Evolutionary conservation across 2,888 invertebrate genomes (phyloP).

Genomic region (Ceramica pisi): DNA sequence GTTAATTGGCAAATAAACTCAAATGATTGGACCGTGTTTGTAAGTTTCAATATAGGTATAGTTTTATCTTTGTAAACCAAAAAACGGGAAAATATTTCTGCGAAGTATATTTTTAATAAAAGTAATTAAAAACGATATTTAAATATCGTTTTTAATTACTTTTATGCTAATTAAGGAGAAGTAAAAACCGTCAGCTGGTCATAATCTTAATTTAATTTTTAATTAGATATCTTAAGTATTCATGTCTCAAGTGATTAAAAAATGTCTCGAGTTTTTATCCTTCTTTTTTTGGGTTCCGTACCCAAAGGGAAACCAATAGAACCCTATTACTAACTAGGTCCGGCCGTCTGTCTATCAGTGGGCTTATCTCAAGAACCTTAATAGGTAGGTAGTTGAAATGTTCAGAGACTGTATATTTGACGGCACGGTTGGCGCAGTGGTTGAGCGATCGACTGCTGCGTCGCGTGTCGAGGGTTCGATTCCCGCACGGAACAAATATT

Average conservation of each 20-base stretch:
- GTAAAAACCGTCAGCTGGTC: slow-evolving; percentile 42
- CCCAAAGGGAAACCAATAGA: too few relatives aligned
- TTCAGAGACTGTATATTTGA: too few relatives aligned
- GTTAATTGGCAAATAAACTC: background rate
- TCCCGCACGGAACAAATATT: too few relatives aligned
- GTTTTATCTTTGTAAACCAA: background rate
- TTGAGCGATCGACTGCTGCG: too few relatives aligned
- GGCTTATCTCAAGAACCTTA: too few relatives aligned
- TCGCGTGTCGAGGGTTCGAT: too few relatives aligned
- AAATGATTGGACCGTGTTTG: background rate
- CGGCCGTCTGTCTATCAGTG: too few relatives aligned
- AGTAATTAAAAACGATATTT: slow-evolving; percentile 3
- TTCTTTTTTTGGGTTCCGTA: too few relatives aligned
- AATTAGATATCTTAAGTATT: slow-evolving; percentile 3
- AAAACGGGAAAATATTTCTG: background rate
- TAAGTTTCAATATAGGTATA: background rate
- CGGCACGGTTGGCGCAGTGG: too few relatives aligned
- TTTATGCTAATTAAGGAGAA: slow-evolving; percentile 44
- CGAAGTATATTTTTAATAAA: background rate
- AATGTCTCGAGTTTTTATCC: background rate
- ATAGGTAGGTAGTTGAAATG: too few relatives aligned
- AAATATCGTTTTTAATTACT: slow-evolving; percentile 42
- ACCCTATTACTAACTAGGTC: too few relatives aligned
- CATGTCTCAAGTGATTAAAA: background rate
- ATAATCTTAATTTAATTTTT: slow-evolving; percentile 21